These are phyloP conservation scores for Campylorhamphus procurvoides DNA, from an alignment of 2,113 vertebrate genomes.

Conservation along the genomic window DNA sequence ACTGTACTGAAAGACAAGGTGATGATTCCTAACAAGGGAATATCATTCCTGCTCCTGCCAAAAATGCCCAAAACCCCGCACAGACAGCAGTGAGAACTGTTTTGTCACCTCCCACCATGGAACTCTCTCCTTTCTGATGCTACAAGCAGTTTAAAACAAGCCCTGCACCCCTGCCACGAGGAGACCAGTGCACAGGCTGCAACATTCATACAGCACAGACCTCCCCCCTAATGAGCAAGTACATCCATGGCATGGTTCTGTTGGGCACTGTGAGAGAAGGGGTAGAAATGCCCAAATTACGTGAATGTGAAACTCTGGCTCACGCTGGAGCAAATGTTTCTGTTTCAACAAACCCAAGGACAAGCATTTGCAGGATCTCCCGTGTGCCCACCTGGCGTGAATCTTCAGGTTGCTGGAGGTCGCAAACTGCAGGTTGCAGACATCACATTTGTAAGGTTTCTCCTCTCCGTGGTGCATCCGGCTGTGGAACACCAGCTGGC, in stretches of 20 bases:
- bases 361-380: neutral
- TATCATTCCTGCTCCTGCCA: neutral
- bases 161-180: neutral
- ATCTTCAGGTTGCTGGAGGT: slow-evolving; percentile 93
- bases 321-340: neutral
- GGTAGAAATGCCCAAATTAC: neutral
- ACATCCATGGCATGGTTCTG: neutral
- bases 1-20: neutral
- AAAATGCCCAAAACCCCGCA: neutral
- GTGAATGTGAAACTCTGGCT: neutral
- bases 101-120: neutral
- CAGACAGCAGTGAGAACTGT: neutral
- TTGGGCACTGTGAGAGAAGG: fast-evolving
- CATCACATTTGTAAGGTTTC: slow-evolving; percentile 89
- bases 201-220: neutral
- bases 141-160: neutral
- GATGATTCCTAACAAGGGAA: neutral
- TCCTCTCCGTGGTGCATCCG: slow-evolving; percentile 92
- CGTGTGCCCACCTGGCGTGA: slow-evolving; percentile 80
- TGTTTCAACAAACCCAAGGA: neutral
- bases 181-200: neutral
- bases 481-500: slow-evolving; percentile 90
- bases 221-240: neutral
- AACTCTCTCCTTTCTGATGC: neutral
- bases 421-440: slow-evolving; percentile 88